Evolutionary conservation across 2,888 invertebrate genomes (phyloP).

Genomic region (Meiosimyza platycephala): DNA sequence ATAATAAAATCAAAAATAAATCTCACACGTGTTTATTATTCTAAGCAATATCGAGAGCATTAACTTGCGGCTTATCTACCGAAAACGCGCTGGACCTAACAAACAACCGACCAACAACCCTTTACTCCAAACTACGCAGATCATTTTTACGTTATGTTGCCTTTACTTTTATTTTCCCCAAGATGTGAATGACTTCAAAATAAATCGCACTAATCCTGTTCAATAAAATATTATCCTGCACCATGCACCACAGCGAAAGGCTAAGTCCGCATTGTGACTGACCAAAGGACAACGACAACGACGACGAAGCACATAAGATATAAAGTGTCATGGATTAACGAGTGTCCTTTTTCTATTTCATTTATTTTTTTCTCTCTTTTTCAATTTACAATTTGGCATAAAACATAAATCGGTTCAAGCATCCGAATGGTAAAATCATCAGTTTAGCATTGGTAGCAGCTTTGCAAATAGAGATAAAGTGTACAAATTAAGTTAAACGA

Average conservation of each 20-base stretch:
- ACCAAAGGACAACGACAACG: neutral
- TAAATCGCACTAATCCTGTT: conserved; percentile 34
- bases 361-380: conserved; percentile 1
- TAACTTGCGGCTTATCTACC: conserved; percentile 22
- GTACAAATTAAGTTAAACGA: conserved; percentile 31
- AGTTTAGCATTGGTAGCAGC: conserved; percentile 7
- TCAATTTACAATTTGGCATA: conserved; percentile 24
- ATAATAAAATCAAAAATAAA: conserved; percentile 27
- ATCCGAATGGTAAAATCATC: neutral
- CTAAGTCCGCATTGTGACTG: neutral
- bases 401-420: conserved; percentile 17
- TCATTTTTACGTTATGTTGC: neutral
- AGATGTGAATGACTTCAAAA: conserved; percentile 6
- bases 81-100: conserved; percentile 2
- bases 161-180: neutral
- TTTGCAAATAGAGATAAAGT: conserved; percentile 25
- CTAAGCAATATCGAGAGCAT: conserved; percentile 8
- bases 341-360: conserved; percentile 1
- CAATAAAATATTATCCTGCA: conserved; percentile 37
- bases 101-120: neutral
- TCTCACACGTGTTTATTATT: conserved; percentile 29
- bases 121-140: neutral
- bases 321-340: conserved; percentile 20
- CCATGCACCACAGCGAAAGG: neutral
- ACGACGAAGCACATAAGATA: neutral